Base-by-base conservation (phyloP, 2,113 vertebrate species). In the Pollimyrus isidori region DNA sequence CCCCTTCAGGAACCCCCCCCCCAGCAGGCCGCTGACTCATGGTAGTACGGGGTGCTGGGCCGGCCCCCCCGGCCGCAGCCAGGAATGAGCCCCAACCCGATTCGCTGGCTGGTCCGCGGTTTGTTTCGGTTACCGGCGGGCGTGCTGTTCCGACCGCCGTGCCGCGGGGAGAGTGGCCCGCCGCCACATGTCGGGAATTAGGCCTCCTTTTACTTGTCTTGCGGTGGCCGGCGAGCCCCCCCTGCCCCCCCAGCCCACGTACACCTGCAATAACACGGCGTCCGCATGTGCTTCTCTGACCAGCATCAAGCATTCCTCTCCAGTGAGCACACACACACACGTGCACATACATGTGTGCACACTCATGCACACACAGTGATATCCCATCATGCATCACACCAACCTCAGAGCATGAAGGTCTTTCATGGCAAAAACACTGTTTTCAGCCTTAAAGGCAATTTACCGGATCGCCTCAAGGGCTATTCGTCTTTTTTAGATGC, bases 231-330 rank as follows among this genome's bases (percentile, higher is more conserved):
- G 7, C 23, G 30, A 50, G 56, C 21, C 56, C 86, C 56, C 86
- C 53, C 19, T 30, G 50, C 23, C 13, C 52, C 53, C 86, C 53
- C 13, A 53, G 15, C 39, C 80, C 80, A 23, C 21, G 9, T 50
- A 87, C 87, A 87, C 87, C 87, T 87, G 87, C 87, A 87, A 87
- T 87, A 87, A 87, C 87, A 87, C 21, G 39, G 10, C 53, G 5
- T 46, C 56, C 53, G 9, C 30, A 9, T 45, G 3, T 39, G 19
- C 2, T 21, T 21, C 26, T 42, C 39, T 46, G 35, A 58, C 39
- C 6, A 17, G 35, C 11, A 26, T 42, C 35, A 35, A 42, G n/a
- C 50, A 39, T 56, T n/a, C 49, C 46, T 53, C 85, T 52, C 26
- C 19, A 56, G 49, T 39, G 45, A 65, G 11, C 58, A 19, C 62